A percentile compares a stretch with the other conserved stretches of the same genome.
phyloP scores from a whole-genome alignment of 2,797 vertebrate genomes.

The Rhinogobio ventralis region DNA sequence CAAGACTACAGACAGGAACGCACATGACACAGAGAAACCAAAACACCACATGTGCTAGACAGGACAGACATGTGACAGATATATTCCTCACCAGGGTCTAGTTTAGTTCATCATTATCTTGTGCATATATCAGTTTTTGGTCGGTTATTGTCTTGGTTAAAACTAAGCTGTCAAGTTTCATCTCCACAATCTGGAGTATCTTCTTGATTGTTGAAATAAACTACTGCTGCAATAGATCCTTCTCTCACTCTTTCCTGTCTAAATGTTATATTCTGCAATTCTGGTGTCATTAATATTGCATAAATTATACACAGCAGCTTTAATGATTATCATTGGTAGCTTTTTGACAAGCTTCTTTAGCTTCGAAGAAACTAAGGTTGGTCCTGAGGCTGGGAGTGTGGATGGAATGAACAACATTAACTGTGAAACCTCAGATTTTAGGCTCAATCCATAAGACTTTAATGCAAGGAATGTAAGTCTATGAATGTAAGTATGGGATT shows the following conservation, averaged over 20 bases:
- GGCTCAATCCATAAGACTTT: background rate
- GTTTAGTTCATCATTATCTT: background rate
- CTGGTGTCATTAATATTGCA: background rate
- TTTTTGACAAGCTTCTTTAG: background rate
- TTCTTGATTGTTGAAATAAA: background rate
- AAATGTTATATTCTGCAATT: background rate
- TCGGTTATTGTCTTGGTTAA: background rate
- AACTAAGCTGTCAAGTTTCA: background rate
- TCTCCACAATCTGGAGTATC: background rate
- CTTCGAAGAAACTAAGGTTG: background rate
- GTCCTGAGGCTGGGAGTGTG: background rate
- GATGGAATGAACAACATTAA: slow-evolving; percentile 3
- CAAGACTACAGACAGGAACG: no score
- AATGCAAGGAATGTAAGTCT: background rate
- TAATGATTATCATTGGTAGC: background rate
- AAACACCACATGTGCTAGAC: no score
- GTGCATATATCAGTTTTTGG: background rate
- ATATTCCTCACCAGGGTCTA: background rate
- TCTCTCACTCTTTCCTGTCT: background rate
- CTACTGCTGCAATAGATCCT: background rate
- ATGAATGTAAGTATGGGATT: background rate
- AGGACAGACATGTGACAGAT: no score
- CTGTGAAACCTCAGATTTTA: background rate
- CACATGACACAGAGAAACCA: no score
- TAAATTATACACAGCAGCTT: background rate